Base-by-base conservation (phyloP, 53 echinoderm and acorn worm genomes). In the Luidia sarsii region DNA sequence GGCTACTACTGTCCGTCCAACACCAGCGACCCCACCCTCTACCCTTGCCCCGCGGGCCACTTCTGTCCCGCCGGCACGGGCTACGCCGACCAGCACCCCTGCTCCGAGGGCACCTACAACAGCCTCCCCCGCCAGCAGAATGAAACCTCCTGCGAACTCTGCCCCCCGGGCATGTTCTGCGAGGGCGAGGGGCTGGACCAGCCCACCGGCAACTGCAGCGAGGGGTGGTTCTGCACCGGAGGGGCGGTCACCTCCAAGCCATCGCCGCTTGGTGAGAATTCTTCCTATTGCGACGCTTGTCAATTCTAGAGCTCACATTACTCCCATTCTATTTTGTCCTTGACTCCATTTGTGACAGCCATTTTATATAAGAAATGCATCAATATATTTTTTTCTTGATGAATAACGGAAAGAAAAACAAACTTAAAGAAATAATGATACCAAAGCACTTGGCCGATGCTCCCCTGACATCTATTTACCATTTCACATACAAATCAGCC, bases 201-300 rank as follows among this genome's bases (percentile, higher is more conserved):
- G 57, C 96, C 96, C 39, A 93, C 93, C 64, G 93, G 93, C 24
- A 93, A 96, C 87, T 93, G 96, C 83, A 91, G 90, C 61, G 96
- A 82, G 7, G 96, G 96, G 16, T 96, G 96, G 93, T 95, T 91
- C 71, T 93, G 93, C 53, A 96, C 96, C 3, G 87, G 90, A 67
- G 96, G 96, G 51, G 80, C 96, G 10, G 83, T 83, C 30, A 83
- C 67, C 34, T 77, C 89, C 27, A 96, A 67, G 59, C 96, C 96
- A 13, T 70, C 91, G 15, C 93, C 91, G 8, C 54, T 82, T 55
- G 95, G 95, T 95, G 31, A 87, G 92, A 68, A 23, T 7, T 41
- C 11, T 41, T n/a, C 36, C 21, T 21, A 13, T n/a, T 51, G 22
- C 20, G 14, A 13, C 9, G 11, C 23, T n/a, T n/a, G n/a, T n/a